phyloP scores from a whole-genome alignment of 2,797 vertebrate species.

The Peromyscus aztecus region DNA sequence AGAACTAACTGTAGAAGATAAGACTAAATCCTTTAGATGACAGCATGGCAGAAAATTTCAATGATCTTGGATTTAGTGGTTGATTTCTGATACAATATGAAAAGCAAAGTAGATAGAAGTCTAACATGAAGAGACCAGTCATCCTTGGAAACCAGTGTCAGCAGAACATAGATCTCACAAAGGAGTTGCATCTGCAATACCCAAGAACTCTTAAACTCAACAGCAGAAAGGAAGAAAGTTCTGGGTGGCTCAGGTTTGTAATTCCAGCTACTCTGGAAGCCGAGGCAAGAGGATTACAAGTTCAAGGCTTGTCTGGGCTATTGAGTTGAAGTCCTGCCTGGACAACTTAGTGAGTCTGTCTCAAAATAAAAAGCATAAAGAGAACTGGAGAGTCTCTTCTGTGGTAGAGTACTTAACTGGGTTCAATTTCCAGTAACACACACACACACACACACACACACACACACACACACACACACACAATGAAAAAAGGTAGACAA shows the following conservation, averaged over 20 bases:
- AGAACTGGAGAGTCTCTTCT: neutral
- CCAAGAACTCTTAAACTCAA: neutral
- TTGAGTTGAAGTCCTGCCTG: neutral
- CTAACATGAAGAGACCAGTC: neutral
- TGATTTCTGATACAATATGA: neutral
- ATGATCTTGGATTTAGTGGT: neutral
- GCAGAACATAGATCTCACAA: neutral
- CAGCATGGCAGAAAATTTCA: neutral
- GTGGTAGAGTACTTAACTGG: neutral
- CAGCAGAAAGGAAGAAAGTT: neutral
- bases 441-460: neutral
- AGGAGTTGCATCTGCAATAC: neutral
- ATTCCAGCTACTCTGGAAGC: neutral
- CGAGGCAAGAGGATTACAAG: neutral
- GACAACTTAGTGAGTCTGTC: neutral
- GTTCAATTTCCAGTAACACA: neutral
- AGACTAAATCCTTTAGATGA: conserved; percentile 26
- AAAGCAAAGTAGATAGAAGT: neutral
- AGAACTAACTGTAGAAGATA: neutral
- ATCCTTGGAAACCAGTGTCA: neutral
- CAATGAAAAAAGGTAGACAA: neutral
- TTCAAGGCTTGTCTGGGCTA: neutral
- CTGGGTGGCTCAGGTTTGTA: neutral
- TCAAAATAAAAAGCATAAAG: neutral
- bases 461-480: neutral